Conservation (phyloP, 1,140 invertebrate species). For the Drosophila gunungcola region DNA sequence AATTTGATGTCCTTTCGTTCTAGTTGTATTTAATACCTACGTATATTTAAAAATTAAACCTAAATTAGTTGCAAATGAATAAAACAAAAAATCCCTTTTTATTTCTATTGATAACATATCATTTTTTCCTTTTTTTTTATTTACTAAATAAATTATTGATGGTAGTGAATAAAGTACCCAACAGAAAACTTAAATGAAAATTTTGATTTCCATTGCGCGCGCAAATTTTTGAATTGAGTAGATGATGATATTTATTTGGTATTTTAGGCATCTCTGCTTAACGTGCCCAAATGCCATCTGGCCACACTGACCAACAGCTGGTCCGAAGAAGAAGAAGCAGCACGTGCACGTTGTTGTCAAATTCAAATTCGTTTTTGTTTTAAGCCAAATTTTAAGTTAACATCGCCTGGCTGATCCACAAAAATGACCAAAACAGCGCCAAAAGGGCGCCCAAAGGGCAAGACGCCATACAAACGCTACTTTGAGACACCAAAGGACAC, state of each 20-base stretch:
- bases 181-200: no score
- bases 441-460: slow-evolving; percentile 49
- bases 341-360: slow-evolving; percentile 42
- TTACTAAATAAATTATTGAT: no score
- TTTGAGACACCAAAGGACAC: slow-evolving; percentile 30
- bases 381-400: background rate
- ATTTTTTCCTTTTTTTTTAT: no score
- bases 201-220: no score
- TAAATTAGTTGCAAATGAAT: slow-evolving; percentile 8
- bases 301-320: slow-evolving; percentile 17
- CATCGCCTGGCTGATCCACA: background rate
- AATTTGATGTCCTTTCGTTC: slow-evolving; percentile 64
- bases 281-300: background rate
- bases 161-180: no score
- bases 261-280: background rate
- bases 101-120: no score
- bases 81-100: background rate
- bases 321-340: slow-evolving; percentile 40
- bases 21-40: slow-evolving; percentile 21
- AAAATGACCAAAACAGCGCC: slow-evolving; percentile 53
- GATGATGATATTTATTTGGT: background rate
- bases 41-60: slow-evolving; percentile 1
- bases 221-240: no score
- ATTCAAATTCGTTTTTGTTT: slow-evolving; percentile 4
- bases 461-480: slow-evolving; percentile 39